Conservation (phyloP, 2,113 vertebrate species). For the Eudyptes chrysolophus region DNA sequence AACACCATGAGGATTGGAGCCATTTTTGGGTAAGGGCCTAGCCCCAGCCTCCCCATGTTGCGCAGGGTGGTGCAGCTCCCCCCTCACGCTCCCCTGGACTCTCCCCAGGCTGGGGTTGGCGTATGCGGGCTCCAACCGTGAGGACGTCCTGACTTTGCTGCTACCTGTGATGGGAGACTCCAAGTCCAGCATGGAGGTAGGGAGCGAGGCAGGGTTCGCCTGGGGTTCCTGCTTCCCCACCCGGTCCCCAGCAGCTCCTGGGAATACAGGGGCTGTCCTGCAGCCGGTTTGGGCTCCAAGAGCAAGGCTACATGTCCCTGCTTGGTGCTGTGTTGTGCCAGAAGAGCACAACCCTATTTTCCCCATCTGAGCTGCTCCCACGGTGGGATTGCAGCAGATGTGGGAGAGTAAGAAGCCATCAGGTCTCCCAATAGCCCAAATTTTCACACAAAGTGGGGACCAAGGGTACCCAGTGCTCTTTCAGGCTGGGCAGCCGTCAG, state of each 20-base stretch:
- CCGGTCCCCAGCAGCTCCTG: background rate
- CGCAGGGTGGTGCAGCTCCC: background rate
- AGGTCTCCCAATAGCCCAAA: background rate
- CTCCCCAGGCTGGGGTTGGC: constrained; percentile 88
- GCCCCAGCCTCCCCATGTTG: fast-evolving
- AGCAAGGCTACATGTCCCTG: background rate
- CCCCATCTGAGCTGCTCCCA: background rate
- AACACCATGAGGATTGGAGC: constrained; percentile 97
- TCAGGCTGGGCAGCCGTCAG: too few relatives aligned
- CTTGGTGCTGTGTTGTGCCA: background rate
- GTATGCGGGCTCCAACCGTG: constrained; percentile 94
- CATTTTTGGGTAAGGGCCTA: constrained; percentile 93
- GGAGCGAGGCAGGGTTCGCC: background rate
- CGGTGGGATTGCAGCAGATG: background rate
- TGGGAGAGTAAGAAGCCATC: background rate
- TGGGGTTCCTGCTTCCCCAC: background rate
- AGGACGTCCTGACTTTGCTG: constrained; percentile 95
- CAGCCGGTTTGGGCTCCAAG: background rate
- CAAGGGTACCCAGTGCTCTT: background rate
- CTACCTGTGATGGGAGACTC: constrained; percentile 97
- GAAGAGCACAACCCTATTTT: background rate
- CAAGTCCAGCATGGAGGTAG: constrained; percentile 98
- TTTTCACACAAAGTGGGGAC: background rate
- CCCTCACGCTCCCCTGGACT: background rate
- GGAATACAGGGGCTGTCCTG: background rate